A percentile compares a stretch with the other conserved stretches of the same genome.
These are phyloP conservation scores for Potamilus streckersoni DNA, from an alignment of 1,140 invertebrate genomes.

Conservation along the genomic window DNA sequence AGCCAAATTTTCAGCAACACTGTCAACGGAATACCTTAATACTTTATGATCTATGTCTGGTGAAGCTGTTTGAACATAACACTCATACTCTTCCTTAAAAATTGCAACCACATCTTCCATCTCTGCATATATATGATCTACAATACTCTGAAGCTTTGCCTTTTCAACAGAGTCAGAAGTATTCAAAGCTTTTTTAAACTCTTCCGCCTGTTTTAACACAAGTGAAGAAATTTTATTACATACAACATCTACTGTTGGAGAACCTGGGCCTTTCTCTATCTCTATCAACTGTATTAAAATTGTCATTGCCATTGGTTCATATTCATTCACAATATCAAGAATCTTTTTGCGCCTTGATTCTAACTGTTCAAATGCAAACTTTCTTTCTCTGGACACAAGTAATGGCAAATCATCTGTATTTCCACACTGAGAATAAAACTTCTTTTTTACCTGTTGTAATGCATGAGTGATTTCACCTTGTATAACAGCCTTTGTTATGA, in stretches of 20 bases:
- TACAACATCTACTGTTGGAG: constrained; percentile 24
- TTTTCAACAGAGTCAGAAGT: constrained; percentile 16
- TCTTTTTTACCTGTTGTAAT: constrained; percentile 48
- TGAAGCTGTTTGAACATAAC: constrained; percentile 33
- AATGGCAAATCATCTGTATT: constrained; percentile 28
- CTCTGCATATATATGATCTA: constrained; percentile 25
- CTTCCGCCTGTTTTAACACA: constrained; percentile 29
- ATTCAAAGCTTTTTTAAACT: constrained; percentile 23
- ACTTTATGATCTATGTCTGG: constrained; percentile 29
- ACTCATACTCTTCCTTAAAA: constrained; percentile 28
- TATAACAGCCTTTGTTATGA: constrained; percentile 48
- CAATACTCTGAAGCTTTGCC: constrained; percentile 12
- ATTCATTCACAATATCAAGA: constrained; percentile 33
- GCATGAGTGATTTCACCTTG: constrained; percentile 62
- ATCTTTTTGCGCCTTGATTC: constrained; percentile 40
- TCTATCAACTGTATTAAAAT: constrained; percentile 30
- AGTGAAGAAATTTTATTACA: constrained; percentile 30
- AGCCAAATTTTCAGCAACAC: constrained; percentile 28
- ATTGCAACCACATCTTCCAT: constrained; percentile 18
- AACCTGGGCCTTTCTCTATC: constrained; percentile 25
- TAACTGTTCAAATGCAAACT: constrained; percentile 50
- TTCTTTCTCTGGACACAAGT: constrained; percentile 34
- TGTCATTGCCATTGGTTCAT: constrained; percentile 29
- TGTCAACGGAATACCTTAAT: constrained; percentile 29
- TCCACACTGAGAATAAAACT: constrained; percentile 27